Evolutionary conservation across 1,140 invertebrate species (phyloP), one percentile per base, ranked within the genome.

Genomic region (Archegozetes longisetosus): DNA sequence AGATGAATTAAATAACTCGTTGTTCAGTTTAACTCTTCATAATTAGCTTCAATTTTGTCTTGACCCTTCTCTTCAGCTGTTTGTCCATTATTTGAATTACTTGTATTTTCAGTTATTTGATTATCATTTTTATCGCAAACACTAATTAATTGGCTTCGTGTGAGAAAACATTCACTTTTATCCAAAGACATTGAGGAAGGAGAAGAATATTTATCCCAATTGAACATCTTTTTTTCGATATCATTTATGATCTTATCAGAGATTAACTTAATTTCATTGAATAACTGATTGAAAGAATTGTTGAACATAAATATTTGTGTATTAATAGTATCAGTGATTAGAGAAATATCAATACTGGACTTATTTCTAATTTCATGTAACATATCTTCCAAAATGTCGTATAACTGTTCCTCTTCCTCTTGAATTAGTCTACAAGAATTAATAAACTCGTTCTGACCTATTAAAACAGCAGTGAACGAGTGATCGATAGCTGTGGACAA

Each of bases 391-490:
- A 81, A 65, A 27, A 79, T 74, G 50, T 74, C 71, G 12, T 77
- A 74, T 3, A 81, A 74, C 64, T 77, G 74, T 1, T 76, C 75
- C 61, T 80, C 79, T 64, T 80, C 76, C 49, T 75, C 73, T 65
- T 80, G 78, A 25, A 79, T 74, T 46, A 74, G 68, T 65, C 79
- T 76, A 66, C 78, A 80, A 17, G 75, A 77, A 64, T 79, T 76
- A 26, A 79, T 67, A 65, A 80, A 80, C 52, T 74, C 70, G 57
- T 78, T 77, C 68, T 82, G 79, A 22, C 73, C 71, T 9, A 75
- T 68, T 23, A 79, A 66, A 17, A 80, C 69, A 63, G 74, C 76
- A 65, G 80, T 70, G 66, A 77, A 73, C 60, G 71, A 72, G 14
- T 62, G 61, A 60, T 76, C 71, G 4, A 76, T 61, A 40, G 71